Evolutionary conservation across 2,888 invertebrate genomes (phyloP).

Genomic region (Nephrotoma flavescens): DNA sequence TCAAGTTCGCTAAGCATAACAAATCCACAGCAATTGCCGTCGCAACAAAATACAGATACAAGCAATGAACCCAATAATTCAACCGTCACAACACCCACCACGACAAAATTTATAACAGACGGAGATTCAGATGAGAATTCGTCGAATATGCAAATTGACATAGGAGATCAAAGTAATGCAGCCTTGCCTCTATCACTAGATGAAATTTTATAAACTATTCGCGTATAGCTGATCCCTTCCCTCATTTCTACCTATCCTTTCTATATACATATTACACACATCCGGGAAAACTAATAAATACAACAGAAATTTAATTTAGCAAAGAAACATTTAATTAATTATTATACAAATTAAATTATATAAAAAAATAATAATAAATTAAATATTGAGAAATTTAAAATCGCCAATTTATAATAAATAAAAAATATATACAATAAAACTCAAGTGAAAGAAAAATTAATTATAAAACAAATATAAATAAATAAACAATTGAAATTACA

Average conservation of each 20-base stretch:
- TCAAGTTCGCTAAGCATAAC: conserved; percentile 8
- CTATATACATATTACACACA: neutral
- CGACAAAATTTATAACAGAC: neutral
- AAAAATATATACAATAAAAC: neutral
- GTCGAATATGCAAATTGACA: conserved; percentile 2
- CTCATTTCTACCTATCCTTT: neutral
- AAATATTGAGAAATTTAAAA: neutral
- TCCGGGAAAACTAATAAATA: neutral
- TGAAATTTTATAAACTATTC: neutral
- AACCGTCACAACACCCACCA: neutral
- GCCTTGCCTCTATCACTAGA: neutral
- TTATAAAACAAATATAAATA: neutral
- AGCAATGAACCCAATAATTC: neutral
- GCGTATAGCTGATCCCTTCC: neutral
- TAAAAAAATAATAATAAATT: neutral
- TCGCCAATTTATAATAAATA: neutral
- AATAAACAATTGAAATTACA: neutral
- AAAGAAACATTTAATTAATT: neutral
- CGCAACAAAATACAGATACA: neutral
- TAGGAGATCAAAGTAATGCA: neutral
- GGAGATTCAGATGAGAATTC: neutral
- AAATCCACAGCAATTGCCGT: neutral
- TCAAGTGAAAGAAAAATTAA: neutral
- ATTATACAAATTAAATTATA: neutral
- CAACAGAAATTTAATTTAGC: neutral